Percentiles rank a stretch among this genome's conserved stretches.
Conservation (phyloP, 2,113 vertebrate genomes). For the Amia ocellicauda region DNA sequence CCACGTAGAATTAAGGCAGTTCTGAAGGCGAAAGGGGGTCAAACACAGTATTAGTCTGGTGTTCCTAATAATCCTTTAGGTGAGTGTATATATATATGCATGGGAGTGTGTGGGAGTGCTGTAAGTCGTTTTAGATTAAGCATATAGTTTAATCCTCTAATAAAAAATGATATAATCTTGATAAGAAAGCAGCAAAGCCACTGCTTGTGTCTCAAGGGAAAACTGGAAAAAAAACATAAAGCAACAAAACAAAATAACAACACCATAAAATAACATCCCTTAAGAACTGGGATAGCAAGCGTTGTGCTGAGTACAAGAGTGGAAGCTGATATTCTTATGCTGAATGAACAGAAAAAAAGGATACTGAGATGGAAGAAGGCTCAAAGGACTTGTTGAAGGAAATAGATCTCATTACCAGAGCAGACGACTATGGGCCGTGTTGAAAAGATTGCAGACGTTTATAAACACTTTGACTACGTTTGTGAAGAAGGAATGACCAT, state of each 20-base stretch:
- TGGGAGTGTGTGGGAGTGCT: no score
- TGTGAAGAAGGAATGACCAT: no score
- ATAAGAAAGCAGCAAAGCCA: constrained; percentile 41
- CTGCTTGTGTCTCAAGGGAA: constrained; percentile 38
- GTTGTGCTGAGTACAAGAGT: constrained; percentile 18
- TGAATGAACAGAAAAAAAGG: constrained; percentile 51
- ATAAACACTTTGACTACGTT: constrained; percentile 35
- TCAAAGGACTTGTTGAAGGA: constrained; percentile 59
- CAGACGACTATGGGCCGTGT: constrained; percentile 31
- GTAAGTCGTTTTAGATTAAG: no score
- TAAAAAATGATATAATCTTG: constrained; percentile 56
- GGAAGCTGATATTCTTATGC: constrained; percentile 48
- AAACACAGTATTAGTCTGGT: no score
- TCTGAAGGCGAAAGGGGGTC: no score
- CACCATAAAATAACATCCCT: neutral
- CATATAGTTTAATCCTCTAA: no score
- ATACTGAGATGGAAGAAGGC: constrained; percentile 41
- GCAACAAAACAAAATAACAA: no score
- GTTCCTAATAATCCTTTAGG: no score
- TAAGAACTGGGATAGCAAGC: neutral
- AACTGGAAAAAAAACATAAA: constrained; percentile 12
- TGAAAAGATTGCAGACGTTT: constrained; percentile 48
- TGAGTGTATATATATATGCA: no score
- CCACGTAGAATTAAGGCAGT: no score
- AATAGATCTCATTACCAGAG: constrained; percentile 60